A percentile compares a stretch with the other conserved stretches of the same genome.
These are phyloP conservation scores for Orientallactaga bullata DNA, from an alignment of 2,113 vertebrate genomes.

Conservation along the genomic window DNA sequence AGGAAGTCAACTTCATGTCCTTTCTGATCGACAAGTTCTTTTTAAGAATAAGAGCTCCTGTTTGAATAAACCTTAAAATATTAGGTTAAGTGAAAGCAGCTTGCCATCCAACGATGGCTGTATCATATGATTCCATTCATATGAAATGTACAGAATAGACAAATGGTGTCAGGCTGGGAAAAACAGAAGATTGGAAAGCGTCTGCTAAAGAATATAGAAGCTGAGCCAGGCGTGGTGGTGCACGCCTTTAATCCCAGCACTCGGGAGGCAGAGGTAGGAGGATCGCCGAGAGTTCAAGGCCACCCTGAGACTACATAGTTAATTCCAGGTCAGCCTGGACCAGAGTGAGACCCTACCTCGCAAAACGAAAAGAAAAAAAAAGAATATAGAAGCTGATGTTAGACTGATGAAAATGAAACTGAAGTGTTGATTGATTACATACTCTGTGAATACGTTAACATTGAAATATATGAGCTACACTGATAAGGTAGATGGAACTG, in stretches of 20 bases:
- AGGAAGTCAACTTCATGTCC: background rate
- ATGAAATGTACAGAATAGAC: background rate
- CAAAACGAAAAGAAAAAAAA: no score
- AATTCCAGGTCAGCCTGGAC: no score
- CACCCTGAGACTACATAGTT: no score
- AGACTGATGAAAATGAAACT: background rate
- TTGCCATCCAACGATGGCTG: background rate
- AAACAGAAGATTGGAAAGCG: background rate
- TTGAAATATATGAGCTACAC: background rate
- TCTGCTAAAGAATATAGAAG: background rate
- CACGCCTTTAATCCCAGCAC: no score
- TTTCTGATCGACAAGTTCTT: background rate
- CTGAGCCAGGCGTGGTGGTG: no score
- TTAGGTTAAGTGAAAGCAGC: background rate
- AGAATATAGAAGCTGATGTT: no score
- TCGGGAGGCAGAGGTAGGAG: no score
- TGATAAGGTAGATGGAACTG: background rate
- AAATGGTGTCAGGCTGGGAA: background rate
- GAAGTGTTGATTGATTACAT: no score
- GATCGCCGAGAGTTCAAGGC: no score
- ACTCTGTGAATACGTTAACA: background rate
- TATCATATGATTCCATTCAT: background rate
- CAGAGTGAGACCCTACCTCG: no score
- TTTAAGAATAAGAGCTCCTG: background rate
- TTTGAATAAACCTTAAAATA: background rate